Conservation (phyloP, 2,888 invertebrate genomes). For the Drosophila rubida region DNA sequence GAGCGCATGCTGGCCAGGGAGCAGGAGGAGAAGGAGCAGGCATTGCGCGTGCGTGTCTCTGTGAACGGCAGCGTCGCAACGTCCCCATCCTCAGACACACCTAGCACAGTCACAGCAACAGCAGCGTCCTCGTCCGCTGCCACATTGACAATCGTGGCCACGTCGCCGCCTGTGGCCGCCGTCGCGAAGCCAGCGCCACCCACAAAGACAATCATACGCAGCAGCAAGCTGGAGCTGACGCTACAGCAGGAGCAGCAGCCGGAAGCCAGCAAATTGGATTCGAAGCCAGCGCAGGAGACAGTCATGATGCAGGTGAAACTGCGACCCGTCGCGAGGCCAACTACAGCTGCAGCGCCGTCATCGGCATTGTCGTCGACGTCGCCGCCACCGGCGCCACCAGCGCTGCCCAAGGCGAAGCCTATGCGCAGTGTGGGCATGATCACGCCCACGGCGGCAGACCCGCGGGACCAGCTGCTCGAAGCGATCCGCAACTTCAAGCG, state of each 20-base stretch:
- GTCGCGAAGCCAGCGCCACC: neutral
- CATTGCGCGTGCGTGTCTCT: constrained; percentile 54
- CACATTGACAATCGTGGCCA: neutral
- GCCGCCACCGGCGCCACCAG: constrained; percentile 53
- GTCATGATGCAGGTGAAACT: constrained; percentile 62
- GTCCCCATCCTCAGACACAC: neutral
- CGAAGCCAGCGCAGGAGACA: constrained; percentile 22
- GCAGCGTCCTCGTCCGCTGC: neutral
- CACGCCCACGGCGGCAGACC: constrained; percentile 84
- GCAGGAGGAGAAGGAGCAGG: constrained; percentile 63
- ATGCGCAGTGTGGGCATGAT: constrained; percentile 46
- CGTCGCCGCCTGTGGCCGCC: neutral
- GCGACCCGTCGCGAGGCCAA: constrained; percentile 31
- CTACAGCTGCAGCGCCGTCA: constrained; percentile 15
- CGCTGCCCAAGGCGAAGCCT: constrained; percentile 81
- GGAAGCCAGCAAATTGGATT: constrained; percentile 30
- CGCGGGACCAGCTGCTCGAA: constrained; percentile 88
- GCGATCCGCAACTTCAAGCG: constrained; percentile 90
- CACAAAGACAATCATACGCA: constrained; percentile 22
- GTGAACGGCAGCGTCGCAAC: constrained; percentile 36
- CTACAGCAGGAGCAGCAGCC: constrained; percentile 10
- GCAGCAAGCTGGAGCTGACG: constrained; percentile 42
- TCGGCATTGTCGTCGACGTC: constrained; percentile 29
- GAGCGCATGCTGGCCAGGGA: constrained; percentile 83
- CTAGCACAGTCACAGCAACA: neutral